Evolutionary conservation across 2,797 vertebrate genomes (phyloP), one percentile per base, ranked within the genome.

Genomic region (Scleropages formosus): DNA sequence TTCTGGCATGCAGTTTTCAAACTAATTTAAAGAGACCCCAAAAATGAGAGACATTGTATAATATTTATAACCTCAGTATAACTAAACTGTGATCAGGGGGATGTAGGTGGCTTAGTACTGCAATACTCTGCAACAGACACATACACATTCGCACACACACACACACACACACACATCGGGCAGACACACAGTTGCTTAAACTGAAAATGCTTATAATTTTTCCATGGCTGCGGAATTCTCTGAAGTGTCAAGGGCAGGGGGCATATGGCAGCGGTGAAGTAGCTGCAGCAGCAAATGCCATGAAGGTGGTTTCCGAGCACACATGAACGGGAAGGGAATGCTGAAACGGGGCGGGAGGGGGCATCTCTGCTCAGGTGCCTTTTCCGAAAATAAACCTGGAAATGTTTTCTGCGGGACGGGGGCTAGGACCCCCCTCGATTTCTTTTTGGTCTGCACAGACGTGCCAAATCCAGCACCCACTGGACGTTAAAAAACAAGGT

Each of bases 321-420:
- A 44, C 72, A 16, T 61, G 39, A 8, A 58, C 20, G n/a, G 47
- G 22, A 53, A 16, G 24, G 18, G 18, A 60, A 72, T 31, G 72
- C 15, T 24, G 51, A 56, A 44, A 44, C 56, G 31, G 39, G 46
- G 11, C 18, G 16, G 44, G 31, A 6, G 24, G 24, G 8, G 18
- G 53, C 6, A n/a, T 72, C 18, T 0, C 46, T 56, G 62, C 62
- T 74, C 62, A 65, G 62, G 62, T 74, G 47, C 65, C 73, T 26
- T 39, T n/a, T 65, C 62, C 65, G 61, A 65, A 74, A 74, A 74
- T 39, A 65, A 56, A 18, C 61, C 60, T 53, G 62, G 62, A 53
- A 49, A 22, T 53, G 61, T 26, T 73, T 73, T 62, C 53, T 22
- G 16, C 72, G 44, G 51, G 13, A 56, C 24, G 18, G 26, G 31